Evolutionary conservation across 2,113 vertebrate genomes (phyloP).

Genomic region (Onychorhynchus coronatus): DNA sequence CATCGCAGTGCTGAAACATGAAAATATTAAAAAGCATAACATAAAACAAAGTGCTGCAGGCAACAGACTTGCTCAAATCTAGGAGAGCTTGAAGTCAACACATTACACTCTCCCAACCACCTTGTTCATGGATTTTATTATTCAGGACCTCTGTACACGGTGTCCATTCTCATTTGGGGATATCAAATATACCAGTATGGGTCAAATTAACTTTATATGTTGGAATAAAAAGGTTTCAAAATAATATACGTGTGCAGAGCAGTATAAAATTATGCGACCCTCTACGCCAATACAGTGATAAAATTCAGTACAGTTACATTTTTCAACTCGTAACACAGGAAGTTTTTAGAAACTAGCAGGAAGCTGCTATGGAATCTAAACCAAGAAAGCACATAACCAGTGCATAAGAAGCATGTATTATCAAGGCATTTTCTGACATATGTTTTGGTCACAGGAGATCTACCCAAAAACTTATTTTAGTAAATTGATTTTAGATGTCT

Average conservation of each 20-base stretch:
- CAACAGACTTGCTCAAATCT: conserved; percentile 47
- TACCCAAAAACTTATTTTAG: not conserved
- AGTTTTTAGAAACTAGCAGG: not conserved
- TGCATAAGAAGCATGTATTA: not conserved
- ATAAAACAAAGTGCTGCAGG: conserved; percentile 49
- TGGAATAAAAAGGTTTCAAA: conserved; percentile 38
- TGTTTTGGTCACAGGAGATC: not conserved
- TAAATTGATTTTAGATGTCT: not conserved
- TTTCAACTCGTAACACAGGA: not conserved
- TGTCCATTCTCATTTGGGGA: not conserved
- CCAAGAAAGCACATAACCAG: not conserved
- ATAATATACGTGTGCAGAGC: not conserved
- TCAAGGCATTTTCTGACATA: not conserved
- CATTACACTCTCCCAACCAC: conserved; percentile 18
- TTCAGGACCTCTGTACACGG: conserved; percentile 23
- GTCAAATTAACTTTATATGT: conserved; percentile 33
- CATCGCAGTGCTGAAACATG: not conserved
- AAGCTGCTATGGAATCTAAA: not conserved
- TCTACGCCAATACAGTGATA: not conserved
- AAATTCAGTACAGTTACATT: not conserved
- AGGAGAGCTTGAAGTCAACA: conserved; percentile 35
- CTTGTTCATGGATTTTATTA: conserved; percentile 48
- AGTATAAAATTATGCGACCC: not conserved
- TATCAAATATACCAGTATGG: not conserved
- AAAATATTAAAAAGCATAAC: conserved; percentile 25